Evolutionary conservation across 1,140 invertebrate species (phyloP).

Genomic region (Papilio glaucus): DNA sequence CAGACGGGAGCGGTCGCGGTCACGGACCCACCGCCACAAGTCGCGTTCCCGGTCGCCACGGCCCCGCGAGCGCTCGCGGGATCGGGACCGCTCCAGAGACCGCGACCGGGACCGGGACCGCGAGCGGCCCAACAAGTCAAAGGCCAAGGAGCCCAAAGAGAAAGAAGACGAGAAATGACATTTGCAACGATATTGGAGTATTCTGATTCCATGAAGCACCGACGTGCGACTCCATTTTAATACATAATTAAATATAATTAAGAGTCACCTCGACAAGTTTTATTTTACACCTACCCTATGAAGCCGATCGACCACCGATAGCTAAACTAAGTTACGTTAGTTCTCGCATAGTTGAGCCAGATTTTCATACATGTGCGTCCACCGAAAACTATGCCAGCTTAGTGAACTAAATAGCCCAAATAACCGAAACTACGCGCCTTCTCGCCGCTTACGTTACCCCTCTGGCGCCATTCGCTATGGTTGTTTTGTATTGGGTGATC

Average conservation of each 20-base stretch:
- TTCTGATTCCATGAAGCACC: constrained; percentile 5
- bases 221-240: background rate
- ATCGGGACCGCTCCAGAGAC: constrained; percentile 53
- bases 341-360: too few species aligned
- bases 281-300: background rate
- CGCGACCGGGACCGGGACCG: constrained; percentile 59
- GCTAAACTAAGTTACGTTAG: too few species aligned
- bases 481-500: too few species aligned
- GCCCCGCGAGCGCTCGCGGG: constrained; percentile 59
- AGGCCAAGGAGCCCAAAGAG: constrained; percentile 71
- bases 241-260: constrained; percentile 29
- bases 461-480: too few species aligned
- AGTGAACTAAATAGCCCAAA: too few species aligned
- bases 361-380: too few species aligned
- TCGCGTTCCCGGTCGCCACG: constrained; percentile 78
- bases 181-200: background rate
- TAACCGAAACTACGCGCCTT: too few species aligned
- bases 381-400: too few species aligned
- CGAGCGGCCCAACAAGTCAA: constrained; percentile 68
- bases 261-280: background rate
- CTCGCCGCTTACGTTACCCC: too few species aligned
- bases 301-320: too few species aligned
- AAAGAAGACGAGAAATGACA: constrained; percentile 74
- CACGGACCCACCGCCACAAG: constrained; percentile 76
- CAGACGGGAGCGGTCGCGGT: constrained; percentile 75